These are phyloP conservation scores for Bellardia pandia DNA, from an alignment of 2,888 invertebrate genomes.

Conservation along the genomic window DNA sequence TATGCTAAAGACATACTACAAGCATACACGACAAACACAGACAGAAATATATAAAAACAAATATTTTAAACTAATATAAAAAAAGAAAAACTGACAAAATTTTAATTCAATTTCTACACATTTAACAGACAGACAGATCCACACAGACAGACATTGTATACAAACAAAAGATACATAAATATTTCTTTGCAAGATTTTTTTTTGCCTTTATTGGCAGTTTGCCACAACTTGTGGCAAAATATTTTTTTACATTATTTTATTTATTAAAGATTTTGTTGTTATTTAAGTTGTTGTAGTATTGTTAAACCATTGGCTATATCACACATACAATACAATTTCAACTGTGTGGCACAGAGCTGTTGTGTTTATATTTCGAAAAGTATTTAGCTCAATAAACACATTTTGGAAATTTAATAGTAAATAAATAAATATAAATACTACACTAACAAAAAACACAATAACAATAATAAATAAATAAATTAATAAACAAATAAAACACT, in stretches of 20 bases:
- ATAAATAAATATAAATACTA: constrained; percentile 30
- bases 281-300: constrained; percentile 1
- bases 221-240: constrained; percentile 49
- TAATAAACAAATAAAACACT: constrained; percentile 1
- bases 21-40: background rate
- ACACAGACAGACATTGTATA: background rate
- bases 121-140: constrained; percentile 1
- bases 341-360: background rate
- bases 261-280: constrained; percentile 41
- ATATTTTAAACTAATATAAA: constrained; percentile 4
- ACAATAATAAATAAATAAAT: background rate
- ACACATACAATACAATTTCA: background rate
- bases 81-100: constrained; percentile 20
- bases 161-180: background rate
- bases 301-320: background rate
- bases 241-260: constrained; percentile 20
- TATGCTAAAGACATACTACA: background rate
- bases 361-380: constrained; percentile 78
- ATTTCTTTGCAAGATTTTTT: background rate
- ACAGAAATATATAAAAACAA: background rate
- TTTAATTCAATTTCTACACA: constrained; percentile 31
- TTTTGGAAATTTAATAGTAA: constrained; percentile 49
- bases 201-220: constrained; percentile 47
- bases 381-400: constrained; percentile 76
- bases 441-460: background rate